Base-by-base conservation (phyloP, 2,113 vertebrate genomes). In the Cynoglossus semilaevis region DNA sequence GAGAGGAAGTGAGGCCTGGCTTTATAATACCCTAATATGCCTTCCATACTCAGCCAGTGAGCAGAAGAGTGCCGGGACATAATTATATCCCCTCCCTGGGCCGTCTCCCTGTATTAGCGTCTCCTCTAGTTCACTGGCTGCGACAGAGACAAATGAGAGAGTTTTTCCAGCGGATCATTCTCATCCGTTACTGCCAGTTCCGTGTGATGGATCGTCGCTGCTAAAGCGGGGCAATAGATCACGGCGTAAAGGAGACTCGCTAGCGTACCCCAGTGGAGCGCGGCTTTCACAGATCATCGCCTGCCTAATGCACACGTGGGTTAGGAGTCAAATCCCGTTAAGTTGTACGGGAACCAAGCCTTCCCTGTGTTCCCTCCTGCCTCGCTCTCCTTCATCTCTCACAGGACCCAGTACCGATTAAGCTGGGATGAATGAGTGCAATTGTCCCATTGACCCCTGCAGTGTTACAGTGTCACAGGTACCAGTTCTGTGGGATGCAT, bases 111-210 rank as follows among this genome's bases (percentile, higher is more conserved):
- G 87, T 78, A 90, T 92, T 92, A 92, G 85, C 82, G 74, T 91
- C 90, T 91, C 87, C 88, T 91, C 86, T 87, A 88, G 88, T 87
- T 90, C 91, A 92, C 90, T 84, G 87, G 85, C 87, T 84, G 72
- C 82, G 91, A 92, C 91, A 92, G 91, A 92, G 91, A 92, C 90
- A 92, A 92, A 92, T 91, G 91, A 91, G 91, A 89, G 88, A 87
- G 86, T 89, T 90, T 92, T 92, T 91, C 89, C 87, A 90, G 88
- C 83, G 72, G 85, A 91, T 89, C 90, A 89, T 89, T 89, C 88
- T 91, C 91, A 91, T 92, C 90, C 86, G 89, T 91, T 89, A 90
- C 90, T 91, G 90, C 91, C 91, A 91, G 91, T 91, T 92, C 88
- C 80, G 17, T 87, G 88, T 89, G 86, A 92, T 91, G 82, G 91